phyloP scores from a whole-genome alignment of 2,888 invertebrate genomes.

The Aradus depressus region DNA sequence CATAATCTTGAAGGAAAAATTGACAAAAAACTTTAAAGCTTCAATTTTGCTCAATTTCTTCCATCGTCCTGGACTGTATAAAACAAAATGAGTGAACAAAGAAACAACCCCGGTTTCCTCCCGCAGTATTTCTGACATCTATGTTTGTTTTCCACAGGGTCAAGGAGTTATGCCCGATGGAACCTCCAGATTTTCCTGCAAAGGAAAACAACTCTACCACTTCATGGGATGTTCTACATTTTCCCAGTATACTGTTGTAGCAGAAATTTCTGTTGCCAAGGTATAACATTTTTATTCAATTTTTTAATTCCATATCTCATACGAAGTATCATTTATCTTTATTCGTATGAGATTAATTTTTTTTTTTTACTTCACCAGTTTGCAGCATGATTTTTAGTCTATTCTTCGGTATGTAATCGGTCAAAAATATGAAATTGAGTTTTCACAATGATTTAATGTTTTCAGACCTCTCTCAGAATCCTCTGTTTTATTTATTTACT shows the following conservation, averaged over 20 bases:
- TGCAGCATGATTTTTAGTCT: neutral
- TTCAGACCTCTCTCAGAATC: too few species aligned
- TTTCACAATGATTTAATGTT: too few species aligned
- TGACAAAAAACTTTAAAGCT: too few species aligned
- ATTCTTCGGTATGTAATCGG: too few species aligned
- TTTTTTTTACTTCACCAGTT: neutral
- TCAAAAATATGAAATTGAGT: too few species aligned
- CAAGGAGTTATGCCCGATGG: constrained; percentile 88
- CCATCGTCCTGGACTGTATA: neutral
- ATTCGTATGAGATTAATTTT: neutral
- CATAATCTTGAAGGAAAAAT: too few species aligned
- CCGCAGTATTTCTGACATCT: neutral
- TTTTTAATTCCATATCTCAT: neutral
- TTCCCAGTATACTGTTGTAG: constrained; percentile 85
- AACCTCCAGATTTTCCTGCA: constrained; percentile 71
- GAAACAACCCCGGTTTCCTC: neutral
- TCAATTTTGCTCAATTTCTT: neutral
- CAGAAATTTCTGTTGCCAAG: constrained; percentile 91
- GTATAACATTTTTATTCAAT: constrained; percentile 39
- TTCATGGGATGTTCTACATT: constrained; percentile 98
- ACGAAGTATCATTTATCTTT: neutral
- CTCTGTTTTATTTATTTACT: too few species aligned
- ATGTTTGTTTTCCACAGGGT: constrained; percentile 44
- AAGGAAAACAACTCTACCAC: constrained; percentile 67
- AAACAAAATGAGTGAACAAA: neutral